phyloP scores from a whole-genome alignment of 2,888 invertebrate species.

The Lysandra coridon region DNA sequence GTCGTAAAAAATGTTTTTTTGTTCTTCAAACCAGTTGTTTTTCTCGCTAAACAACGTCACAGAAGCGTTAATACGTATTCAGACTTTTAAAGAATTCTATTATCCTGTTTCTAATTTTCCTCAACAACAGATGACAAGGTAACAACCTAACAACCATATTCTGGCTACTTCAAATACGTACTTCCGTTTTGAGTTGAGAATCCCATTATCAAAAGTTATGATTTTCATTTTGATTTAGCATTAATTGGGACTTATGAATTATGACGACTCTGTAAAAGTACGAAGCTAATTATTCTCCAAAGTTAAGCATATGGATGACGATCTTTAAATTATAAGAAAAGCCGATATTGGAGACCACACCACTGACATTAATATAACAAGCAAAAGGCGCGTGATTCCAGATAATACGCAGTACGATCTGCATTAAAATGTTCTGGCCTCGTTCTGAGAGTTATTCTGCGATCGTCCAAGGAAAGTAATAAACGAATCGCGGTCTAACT shows the following conservation, averaged over 20 bases:
- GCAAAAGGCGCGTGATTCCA: background rate
- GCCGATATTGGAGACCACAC: background rate
- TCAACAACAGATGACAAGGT: background rate
- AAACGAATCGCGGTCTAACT: conserved; percentile 7
- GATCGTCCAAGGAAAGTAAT: conserved; percentile 13
- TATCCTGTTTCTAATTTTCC: background rate
- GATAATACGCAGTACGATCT: background rate
- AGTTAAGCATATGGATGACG: background rate
- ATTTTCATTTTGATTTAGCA: too few species aligned
- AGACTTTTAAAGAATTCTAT: background rate
- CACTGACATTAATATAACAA: background rate
- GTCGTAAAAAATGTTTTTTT: conserved; percentile 4
- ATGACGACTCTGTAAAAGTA: background rate
- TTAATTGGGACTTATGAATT: too few species aligned
- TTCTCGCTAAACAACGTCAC: background rate
- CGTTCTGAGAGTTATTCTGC: conserved; percentile 16
- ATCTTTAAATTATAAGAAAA: background rate
- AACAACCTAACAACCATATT: too few species aligned
- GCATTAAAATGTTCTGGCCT: conserved; percentile 11
- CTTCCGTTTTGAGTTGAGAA: too few species aligned
- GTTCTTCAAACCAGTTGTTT: background rate
- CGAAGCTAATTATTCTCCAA: background rate
- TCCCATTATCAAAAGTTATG: too few species aligned
- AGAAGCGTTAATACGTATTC: background rate
- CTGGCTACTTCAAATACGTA: too few species aligned